phyloP scores from a whole-genome alignment of 2,113 vertebrate species.

The Astur gentilis region DNA sequence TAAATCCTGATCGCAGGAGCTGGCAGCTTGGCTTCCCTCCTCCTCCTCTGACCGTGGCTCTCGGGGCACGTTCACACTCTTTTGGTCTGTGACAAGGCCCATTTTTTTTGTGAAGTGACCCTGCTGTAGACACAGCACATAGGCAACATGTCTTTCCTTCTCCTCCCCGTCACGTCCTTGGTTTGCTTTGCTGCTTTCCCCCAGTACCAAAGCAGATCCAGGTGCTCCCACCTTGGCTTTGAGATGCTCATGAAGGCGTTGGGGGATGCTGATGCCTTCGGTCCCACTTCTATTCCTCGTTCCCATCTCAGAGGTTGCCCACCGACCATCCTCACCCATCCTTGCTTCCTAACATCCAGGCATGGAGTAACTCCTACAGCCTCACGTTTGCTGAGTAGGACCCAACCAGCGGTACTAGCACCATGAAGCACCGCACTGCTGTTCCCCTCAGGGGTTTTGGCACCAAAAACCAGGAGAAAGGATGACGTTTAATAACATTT shows the following conservation, averaged over 20 bases:
- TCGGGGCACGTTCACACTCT: fast-evolving
- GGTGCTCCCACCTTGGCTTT: background rate
- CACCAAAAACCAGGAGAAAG: background rate
- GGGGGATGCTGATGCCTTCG: background rate
- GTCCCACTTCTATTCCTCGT: background rate
- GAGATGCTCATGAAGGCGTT: fast-evolving
- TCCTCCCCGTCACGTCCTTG: background rate
- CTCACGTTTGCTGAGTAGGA: background rate
- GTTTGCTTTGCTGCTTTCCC: background rate
- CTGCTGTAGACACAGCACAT: fast-evolving
- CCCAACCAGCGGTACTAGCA: background rate
- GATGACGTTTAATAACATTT: background rate
- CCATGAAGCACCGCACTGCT: background rate
- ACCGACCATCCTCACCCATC: background rate
- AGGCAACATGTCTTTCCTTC: background rate
- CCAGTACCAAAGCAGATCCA: background rate
- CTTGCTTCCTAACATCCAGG: background rate
- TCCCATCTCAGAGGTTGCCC: background rate
- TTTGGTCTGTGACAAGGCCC: background rate
- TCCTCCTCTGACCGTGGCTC: background rate
- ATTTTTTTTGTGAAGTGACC: background rate
- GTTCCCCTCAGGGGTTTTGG: background rate
- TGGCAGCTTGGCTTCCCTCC: background rate
- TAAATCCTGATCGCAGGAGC: background rate
- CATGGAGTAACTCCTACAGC: background rate